These are phyloP conservation scores for Crocallis elinguaria DNA, from an alignment of 2,888 invertebrate species.

Conservation along the genomic window DNA sequence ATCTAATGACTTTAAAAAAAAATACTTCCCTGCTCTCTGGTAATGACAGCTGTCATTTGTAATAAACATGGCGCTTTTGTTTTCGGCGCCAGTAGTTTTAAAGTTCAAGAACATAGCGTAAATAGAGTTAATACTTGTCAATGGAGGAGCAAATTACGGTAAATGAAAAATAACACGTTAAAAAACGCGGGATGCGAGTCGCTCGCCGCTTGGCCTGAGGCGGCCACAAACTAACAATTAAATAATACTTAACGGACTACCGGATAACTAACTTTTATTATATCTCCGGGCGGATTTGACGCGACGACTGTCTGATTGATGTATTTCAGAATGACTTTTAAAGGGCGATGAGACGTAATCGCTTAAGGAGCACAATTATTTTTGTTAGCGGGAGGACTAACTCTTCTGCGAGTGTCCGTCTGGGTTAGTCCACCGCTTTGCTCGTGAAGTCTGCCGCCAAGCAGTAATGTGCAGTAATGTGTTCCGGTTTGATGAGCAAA, in stretches of 20 bases:
- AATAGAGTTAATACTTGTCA: conserved; percentile 42
- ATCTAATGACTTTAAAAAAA: conserved; percentile 35
- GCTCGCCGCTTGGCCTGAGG: conserved; percentile 62
- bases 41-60: conserved; percentile 34
- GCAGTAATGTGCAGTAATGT: too few relatives aligned
- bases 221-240: conserved; percentile 75
- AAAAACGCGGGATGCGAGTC: conserved; percentile 50
- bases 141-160: conserved; percentile 49
- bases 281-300: conserved; percentile 76
- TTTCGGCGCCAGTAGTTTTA: conserved; percentile 7
- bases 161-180: conserved; percentile 46
- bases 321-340: conserved; percentile 47
- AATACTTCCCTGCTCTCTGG: conserved; percentile 16
- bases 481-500: too few relatives aligned
- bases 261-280: conserved; percentile 74
- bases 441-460: too few relatives aligned
- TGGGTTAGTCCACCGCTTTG: too few relatives aligned
- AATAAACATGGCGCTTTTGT: conserved; percentile 15
- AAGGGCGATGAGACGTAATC: conserved; percentile 34
- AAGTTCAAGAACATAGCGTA: conserved; percentile 31
- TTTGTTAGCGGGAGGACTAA: too few relatives aligned
- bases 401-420: too few relatives aligned
- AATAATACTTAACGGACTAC: conserved; percentile 81
- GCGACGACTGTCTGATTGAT: conserved; percentile 73
- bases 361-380: conserved; percentile 2